phyloP scores from a whole-genome alignment of 2,888 invertebrate genomes.

The Drosophila tripunctata region DNA sequence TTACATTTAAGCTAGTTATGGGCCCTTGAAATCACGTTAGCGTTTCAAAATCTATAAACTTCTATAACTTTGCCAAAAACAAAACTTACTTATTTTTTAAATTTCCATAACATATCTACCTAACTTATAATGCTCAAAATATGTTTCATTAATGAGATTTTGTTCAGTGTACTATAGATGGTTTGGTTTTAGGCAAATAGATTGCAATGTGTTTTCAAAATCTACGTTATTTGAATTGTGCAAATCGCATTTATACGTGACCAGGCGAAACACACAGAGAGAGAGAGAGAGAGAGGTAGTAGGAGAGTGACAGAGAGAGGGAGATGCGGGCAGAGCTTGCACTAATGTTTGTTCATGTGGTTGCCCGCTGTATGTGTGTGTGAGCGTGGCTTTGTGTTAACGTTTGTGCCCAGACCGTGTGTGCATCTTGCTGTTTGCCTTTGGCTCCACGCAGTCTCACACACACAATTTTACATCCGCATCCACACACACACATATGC shows the following conservation, averaged over 20 bases:
- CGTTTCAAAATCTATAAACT: no score
- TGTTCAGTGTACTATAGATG: conserved; percentile 33
- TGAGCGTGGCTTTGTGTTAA: conserved; percentile 54
- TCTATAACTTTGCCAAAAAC: no score
- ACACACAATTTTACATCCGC: conserved; percentile 7
- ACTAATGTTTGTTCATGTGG: conserved; percentile 75
- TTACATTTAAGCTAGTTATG: no score
- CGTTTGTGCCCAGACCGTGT: conserved; percentile 59
- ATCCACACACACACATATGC: conserved; percentile 21
- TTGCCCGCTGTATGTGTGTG: conserved; percentile 30
- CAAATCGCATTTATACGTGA: conserved; percentile 79
- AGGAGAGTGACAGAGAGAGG: not conserved
- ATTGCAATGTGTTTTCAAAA: conserved; percentile 59
- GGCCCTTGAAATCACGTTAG: no score
- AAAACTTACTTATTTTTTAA: no score
- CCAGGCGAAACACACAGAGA: conserved; percentile 25
- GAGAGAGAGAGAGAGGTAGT: not conserved
- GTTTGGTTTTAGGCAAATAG: conserved; percentile 65
- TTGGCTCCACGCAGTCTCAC: conserved; percentile 73
- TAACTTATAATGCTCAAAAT: no score
- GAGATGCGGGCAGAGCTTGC: conserved; percentile 36
- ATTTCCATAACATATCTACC: no score
- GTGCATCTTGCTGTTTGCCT: conserved; percentile 69
- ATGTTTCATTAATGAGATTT: not conserved
- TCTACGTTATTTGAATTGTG: conserved; percentile 77